Conservation (phyloP, 2,888 invertebrate genomes). For the Hipparchia sbordonii region DNA sequence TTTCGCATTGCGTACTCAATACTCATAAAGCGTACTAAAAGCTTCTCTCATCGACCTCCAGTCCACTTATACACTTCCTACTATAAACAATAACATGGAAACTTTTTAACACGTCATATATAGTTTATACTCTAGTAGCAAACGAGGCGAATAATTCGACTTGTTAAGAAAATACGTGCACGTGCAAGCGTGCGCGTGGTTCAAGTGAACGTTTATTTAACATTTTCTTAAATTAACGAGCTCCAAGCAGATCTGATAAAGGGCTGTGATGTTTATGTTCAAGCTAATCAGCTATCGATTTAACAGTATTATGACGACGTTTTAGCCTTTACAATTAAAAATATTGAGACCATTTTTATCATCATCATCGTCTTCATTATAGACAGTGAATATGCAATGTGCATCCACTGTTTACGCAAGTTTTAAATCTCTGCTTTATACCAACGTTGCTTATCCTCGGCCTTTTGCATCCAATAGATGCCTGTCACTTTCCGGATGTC, state of each 20-base stretch:
- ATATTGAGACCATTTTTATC: background rate
- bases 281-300: background rate
- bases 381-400: too few species aligned
- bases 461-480: too few species aligned
- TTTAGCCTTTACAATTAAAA: background rate
- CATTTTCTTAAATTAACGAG: conserved; percentile 36
- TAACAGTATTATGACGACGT: background rate
- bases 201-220: conserved; percentile 40
- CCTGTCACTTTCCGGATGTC: too few species aligned
- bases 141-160: conserved; percentile 75
- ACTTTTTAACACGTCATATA: conserved; percentile 78
- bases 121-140: conserved; percentile 53
- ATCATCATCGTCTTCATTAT: too few species aligned
- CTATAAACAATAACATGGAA: conserved; percentile 78
- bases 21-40: conserved; percentile 52
- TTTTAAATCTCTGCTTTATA: too few species aligned
- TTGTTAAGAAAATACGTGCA: conserved; percentile 75
- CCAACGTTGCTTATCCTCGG: too few species aligned
- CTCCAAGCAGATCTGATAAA: conserved; percentile 16
- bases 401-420: too few species aligned
- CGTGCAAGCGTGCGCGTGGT: conserved; percentile 51
- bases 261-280: conserved; percentile 18
- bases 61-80: conserved; percentile 65
- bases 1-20: conserved; percentile 29
- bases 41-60: conserved; percentile 67